Evolutionary conservation across 2,113 vertebrate genomes (phyloP), one percentile per base, ranked within the genome.

Genomic region (Melanotaenia duboulayi): DNA sequence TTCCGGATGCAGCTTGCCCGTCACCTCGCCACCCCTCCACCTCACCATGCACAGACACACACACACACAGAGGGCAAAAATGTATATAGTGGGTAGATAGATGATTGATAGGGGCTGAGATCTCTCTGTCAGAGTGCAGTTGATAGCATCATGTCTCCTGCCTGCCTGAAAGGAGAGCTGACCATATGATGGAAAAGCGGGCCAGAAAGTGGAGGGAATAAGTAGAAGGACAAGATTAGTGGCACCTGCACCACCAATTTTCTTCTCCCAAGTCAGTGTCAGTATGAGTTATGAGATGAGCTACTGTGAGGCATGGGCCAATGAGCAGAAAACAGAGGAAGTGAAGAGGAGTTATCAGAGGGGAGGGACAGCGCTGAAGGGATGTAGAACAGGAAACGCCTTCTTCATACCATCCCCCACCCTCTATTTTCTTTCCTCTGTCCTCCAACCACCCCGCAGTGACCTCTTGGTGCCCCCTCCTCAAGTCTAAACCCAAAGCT

Each of bases 91-190:
- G 84, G 81, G 84, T 72, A 86, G 77, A 80, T 80, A 80, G 78
- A 85, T 92, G 92, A 94, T 93, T 94, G 93, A 93, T 92, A 87
- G 89, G 81, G 77, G 76, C 77, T 87, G 80, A 92, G 91, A 94
- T 93, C 69, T 84, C 76, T 86, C 79, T 91, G 93, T 94, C 92
- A 91, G 83, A 42, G 71, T 55, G 78, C 76, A 70, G 82, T 78
- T 89, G 80, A 91, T 89, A 84, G 69, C 77, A 48, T 60, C 57
- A 35, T 58, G 57, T 79, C 76, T 40, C 74, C 78, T 83, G 50
- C 78, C 74, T 74, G 82, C 85, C 83, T 78, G 78, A 86, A 65
- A 89, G 74, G 49, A 76, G 63, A 65, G 11, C 35, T 65, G 76
- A 62, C 71, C 64, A 56, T 67, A 55, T 70, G 50, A 71, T 58